phyloP scores from a whole-genome alignment of 2,888 invertebrate species.

The Peribatodes rhomboidaria region DNA sequence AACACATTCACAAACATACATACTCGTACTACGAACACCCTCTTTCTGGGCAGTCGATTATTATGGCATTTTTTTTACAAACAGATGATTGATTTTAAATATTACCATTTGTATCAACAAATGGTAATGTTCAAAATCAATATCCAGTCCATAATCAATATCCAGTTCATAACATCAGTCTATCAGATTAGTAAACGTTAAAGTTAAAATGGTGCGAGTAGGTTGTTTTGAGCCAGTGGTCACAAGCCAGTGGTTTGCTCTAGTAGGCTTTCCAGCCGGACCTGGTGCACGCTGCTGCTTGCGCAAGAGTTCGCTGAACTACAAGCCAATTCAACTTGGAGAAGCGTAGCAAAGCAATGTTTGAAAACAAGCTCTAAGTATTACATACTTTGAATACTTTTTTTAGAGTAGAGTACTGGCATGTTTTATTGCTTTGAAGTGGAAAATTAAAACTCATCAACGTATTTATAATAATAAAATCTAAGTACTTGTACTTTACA shows the following conservation, averaged over 20 bases:
- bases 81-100: no score
- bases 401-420: not conserved
- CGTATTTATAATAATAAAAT: no score
- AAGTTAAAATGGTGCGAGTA: not conserved
- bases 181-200: not conserved
- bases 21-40: no score
- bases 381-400: not conserved
- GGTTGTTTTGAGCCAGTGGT: not conserved
- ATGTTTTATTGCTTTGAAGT: not conserved
- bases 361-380: constrained; percentile 23
- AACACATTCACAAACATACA: no score
- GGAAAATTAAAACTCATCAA: no score
- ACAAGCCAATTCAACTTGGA: constrained; percentile 44
- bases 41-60: no score
- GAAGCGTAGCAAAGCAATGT: constrained; percentile 28
- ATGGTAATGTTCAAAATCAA: no score
- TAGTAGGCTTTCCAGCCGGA: constrained; percentile 79
- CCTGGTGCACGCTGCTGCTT: constrained; percentile 62
- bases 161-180: not conserved
- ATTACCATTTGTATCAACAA: no score
- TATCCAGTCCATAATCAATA: no score
- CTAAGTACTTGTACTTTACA: not conserved
- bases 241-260: constrained; percentile 62
- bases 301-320: constrained; percentile 80
- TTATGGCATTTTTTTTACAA: no score